Base-by-base conservation (phyloP, 2,797 vertebrate species). In the Sebastes diploproa region DNA sequence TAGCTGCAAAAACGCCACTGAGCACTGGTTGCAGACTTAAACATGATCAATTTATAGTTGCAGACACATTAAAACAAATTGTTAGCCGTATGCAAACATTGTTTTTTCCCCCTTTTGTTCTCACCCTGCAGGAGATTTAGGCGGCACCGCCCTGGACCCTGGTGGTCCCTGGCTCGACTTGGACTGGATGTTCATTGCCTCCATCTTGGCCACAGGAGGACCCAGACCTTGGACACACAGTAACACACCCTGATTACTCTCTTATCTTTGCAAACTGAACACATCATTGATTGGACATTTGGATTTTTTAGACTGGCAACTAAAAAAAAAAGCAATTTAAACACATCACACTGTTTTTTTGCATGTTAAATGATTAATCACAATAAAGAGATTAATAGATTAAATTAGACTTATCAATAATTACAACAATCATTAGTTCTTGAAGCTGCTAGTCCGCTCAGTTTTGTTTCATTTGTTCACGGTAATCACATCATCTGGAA, bases 191-290 rank as follows among this genome's bases (percentile, higher is more conserved):
- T 72, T 97, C 94, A 97, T 85, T 34, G 95, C 92, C 82, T 99
- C 98, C 71, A 98, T 95, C 94, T 98, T 99, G 11, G 94, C 93
- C 59, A 95, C 94, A 0, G 97, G 93, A 90, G 96, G 93, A 32
- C 95, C 94, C 78, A 97, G 93, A 73, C 96, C 96, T 96, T 64
- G 1, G 77, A 75, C 59, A 78, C 16, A 91, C 2, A 72, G 32
- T 2, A 13, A 71, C 46, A 64, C 27, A 70, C 5, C 1, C 0
- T 18, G 3, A 23, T 20, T 46, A 11, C 11, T 67, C 7, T 62
- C 18, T 13, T 27, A 22, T n/a, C 4, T 22, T 62, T 64, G 23
- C n/a, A 22, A n/a, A 69, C n/a, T 25, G 4, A 66, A 56, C 38
- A 30, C 13, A 9, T 18, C 6, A 13, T 4, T 32, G 27, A 20